phyloP scores from a whole-genome alignment of 2,113 vertebrate genomes.

The Oplegnathus fasciatus region DNA sequence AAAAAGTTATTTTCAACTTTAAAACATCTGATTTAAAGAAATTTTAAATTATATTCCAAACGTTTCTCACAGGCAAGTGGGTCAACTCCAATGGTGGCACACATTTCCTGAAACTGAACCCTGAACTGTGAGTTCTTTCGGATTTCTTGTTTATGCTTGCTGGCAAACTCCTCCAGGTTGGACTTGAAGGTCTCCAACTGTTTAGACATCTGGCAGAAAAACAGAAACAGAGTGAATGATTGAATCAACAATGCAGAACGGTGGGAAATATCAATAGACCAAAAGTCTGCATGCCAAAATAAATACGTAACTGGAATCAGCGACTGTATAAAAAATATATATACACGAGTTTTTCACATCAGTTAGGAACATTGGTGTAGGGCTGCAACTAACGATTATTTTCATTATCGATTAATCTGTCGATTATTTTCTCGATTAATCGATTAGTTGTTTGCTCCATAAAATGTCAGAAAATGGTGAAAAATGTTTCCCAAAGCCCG shows the following conservation, averaged over 20 bases:
- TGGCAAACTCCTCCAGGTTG: conserved; percentile 96
- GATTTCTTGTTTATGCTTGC: conserved; percentile 98
- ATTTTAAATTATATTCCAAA: not conserved
- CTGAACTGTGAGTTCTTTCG: conserved; percentile 92
- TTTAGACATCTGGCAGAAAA: conserved; percentile 91
- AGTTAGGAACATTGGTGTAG: too few relatives aligned
- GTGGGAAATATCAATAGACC: not conserved
- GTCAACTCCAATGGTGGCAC: conserved; percentile 96
- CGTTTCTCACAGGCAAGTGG: conserved; percentile 92
- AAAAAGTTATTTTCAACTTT: not conserved
- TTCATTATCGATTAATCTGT: too few relatives aligned
- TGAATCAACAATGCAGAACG: not conserved
- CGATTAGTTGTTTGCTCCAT: too few relatives aligned
- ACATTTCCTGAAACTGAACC: conserved; percentile 99
- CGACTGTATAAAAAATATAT: not conserved
- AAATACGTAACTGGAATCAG: not conserved
- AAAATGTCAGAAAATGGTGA: too few relatives aligned
- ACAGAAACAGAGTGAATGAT: not conserved
- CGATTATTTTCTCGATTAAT: too few relatives aligned
- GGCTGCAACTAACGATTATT: too few relatives aligned
- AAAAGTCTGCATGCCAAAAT: not conserved
- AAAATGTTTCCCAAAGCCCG: too few relatives aligned
- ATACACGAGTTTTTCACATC: too few relatives aligned
- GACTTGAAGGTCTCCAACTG: conserved; percentile 96
- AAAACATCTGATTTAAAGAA: not conserved